These are phyloP conservation scores for Pseudococcus viburni DNA, from an alignment of 2,888 invertebrate species.

Conservation along the genomic window DNA sequence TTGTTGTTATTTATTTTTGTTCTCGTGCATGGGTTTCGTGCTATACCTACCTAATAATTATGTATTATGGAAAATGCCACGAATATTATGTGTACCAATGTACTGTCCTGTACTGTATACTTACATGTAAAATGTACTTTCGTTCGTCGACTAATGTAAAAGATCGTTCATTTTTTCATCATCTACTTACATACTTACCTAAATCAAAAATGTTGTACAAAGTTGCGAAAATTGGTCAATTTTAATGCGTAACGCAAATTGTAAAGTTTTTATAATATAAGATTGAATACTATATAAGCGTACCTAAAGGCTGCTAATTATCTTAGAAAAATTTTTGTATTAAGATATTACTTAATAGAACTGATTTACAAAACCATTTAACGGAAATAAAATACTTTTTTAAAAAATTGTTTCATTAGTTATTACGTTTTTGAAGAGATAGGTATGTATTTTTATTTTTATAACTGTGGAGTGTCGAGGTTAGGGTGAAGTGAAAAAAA, in stretches of 20 bases:
- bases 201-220: constrained; percentile 50
- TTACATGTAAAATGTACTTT: too few relatives aligned
- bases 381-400: constrained; percentile 43
- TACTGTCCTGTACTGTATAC: background rate
- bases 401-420: background rate
- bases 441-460: too few relatives aligned
- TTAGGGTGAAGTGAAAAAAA: too few relatives aligned
- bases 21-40: background rate
- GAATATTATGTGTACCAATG: background rate
- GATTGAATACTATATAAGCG: constrained; percentile 36
- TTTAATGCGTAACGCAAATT: constrained; percentile 45
- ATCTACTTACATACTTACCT: constrained; percentile 30
- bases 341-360: constrained; percentile 54
- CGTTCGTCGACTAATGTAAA: background rate
- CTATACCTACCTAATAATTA: too few relatives aligned
- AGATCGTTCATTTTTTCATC: background rate
- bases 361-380: constrained; percentile 52
- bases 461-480: too few relatives aligned
- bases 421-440: too few relatives aligned
- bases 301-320: constrained; percentile 57
- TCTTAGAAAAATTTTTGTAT: constrained; percentile 48
- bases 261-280: constrained; percentile 24
- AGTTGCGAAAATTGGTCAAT: constrained; percentile 52
- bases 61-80: background rate
- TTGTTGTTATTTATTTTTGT: constrained; percentile 29